Evolutionary conservation across 2,888 invertebrate species (phyloP).

Genomic region (Crepidodera aurea): DNA sequence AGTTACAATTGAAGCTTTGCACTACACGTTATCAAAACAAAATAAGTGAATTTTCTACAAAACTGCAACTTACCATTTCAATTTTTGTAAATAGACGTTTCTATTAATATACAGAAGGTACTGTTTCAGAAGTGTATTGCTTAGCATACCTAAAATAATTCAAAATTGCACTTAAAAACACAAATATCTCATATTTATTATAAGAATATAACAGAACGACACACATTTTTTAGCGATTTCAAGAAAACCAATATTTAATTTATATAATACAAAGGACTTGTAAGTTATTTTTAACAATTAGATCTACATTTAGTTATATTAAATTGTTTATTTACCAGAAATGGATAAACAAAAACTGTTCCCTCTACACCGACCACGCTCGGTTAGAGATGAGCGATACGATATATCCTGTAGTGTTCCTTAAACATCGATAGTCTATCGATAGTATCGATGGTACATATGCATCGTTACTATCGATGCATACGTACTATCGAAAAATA

Average conservation of each 20-base stretch:
- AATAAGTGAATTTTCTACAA: not conserved
- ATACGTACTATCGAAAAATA: too few species aligned
- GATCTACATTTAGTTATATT: not conserved
- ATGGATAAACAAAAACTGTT: constrained; percentile 32
- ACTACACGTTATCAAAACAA: too few species aligned
- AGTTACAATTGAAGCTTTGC: not conserved
- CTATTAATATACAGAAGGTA: constrained; percentile 52
- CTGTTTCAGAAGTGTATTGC: constrained; percentile 51
- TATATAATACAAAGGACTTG: not conserved
- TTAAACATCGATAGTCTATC: too few species aligned
- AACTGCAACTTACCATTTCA: constrained; percentile 50
- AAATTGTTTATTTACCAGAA: constrained; percentile 22
- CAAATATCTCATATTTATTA: not conserved
- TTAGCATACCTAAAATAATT: constrained; percentile 55
- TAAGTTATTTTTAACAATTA: too few species aligned
- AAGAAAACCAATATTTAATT: too few species aligned
- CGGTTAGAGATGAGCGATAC: too few species aligned
- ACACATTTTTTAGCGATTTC: too few species aligned
- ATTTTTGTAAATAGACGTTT: constrained; percentile 42
- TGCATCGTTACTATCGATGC: too few species aligned
- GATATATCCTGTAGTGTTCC: too few species aligned
- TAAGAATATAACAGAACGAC: not conserved
- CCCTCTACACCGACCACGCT: too few species aligned
- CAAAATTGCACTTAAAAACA: too few species aligned
- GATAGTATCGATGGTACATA: too few species aligned